Conservation (phyloP, 2,113 vertebrate genomes). For the Cyanistes caeruleus region DNA sequence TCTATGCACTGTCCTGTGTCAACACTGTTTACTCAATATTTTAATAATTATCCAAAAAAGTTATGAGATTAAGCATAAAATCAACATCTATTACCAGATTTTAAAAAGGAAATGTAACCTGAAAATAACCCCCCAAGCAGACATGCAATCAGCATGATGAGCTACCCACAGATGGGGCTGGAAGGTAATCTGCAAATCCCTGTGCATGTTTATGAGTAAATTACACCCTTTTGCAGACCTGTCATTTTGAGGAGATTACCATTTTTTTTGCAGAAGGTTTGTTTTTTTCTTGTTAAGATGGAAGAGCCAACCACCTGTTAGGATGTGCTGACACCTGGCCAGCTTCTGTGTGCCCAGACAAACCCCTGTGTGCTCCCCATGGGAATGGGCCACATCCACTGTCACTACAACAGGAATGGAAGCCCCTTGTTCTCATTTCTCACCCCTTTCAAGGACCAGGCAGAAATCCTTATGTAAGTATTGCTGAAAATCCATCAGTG, state of each 20-base stretch:
- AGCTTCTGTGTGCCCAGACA: background rate
- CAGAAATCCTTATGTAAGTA: background rate
- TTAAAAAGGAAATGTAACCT: background rate
- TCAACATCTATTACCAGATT: background rate
- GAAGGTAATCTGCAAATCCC: background rate
- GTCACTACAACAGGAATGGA: background rate
- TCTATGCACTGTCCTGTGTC: background rate
- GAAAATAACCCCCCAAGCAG: background rate
- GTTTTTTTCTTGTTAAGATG: background rate
- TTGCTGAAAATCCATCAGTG: background rate
- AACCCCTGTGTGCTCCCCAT: rapidly evolving
- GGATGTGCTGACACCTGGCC: background rate
- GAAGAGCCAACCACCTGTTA: background rate
- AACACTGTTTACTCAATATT: background rate
- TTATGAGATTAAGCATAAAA: background rate
- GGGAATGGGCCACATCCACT: background rate
- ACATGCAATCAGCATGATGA: background rate
- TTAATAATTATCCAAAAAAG: background rate
- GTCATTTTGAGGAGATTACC: background rate
- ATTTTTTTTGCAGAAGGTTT: background rate
- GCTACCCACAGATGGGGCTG: background rate
- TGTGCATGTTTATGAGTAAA: background rate
- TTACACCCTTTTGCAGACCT: background rate
- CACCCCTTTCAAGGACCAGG: background rate
- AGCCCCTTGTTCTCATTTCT: background rate